These are phyloP conservation scores for Brachypodius melanocephalos DNA, from an alignment of 2,113 vertebrate genomes.

Conservation along the genomic window DNA sequence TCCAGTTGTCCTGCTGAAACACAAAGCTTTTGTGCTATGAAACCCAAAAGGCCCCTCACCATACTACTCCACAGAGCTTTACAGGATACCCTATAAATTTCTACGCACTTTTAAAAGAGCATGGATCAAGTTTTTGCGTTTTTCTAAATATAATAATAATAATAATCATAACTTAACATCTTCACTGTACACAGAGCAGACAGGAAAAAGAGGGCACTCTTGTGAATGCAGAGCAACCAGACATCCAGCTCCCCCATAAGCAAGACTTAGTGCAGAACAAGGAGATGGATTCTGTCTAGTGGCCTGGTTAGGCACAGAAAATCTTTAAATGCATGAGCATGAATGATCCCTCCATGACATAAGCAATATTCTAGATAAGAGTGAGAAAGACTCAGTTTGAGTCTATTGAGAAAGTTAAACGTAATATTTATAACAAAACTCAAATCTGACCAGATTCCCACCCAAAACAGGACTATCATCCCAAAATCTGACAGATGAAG, in stretches of 20 bases:
- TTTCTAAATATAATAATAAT: neutral
- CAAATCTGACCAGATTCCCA: neutral
- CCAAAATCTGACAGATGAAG: neutral
- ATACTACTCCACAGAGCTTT: neutral
- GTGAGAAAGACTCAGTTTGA: neutral
- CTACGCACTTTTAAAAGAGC: neutral
- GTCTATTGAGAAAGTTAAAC: neutral
- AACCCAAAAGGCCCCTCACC: neutral
- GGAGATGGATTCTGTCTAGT: neutral
- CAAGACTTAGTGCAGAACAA: neutral
- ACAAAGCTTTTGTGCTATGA: neutral
- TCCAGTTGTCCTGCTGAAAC: neutral
- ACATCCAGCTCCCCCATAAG: neutral
- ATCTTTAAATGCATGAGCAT: neutral
- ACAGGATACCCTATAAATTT: neutral
- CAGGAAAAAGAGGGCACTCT: neutral
- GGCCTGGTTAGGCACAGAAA: neutral
- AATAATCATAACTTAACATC: neutral
- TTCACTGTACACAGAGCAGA: neutral
- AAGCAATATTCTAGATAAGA: neutral
- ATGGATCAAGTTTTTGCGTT: neutral
- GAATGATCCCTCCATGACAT: neutral
- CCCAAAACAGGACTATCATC: neutral
- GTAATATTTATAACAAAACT: neutral
- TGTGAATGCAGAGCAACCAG: neutral